Evolutionary conservation across 2,888 invertebrate species (phyloP).

Genomic region (Chelonus formosanus): DNA sequence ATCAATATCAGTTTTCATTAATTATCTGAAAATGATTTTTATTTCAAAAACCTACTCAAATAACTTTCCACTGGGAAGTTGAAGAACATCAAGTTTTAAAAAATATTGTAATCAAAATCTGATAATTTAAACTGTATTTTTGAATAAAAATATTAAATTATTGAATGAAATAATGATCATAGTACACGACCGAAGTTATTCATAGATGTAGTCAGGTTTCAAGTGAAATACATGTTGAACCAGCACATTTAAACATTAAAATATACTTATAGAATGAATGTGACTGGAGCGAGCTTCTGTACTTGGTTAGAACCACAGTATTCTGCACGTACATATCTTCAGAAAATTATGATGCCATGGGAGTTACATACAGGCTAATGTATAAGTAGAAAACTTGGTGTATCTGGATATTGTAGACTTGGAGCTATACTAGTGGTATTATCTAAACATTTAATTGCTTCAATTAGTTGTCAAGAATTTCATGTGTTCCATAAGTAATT

Average conservation of each 20-base stretch:
- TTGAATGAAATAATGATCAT: conserved; percentile 1
- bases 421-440: background rate
- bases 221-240: background rate
- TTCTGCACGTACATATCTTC: conserved; percentile 10
- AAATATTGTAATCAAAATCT: too few relatives aligned
- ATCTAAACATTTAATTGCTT: background rate
- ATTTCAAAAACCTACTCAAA: too few relatives aligned
- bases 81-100: too few relatives aligned
- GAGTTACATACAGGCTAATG: background rate
- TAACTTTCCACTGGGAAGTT: too few relatives aligned
- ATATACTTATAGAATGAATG: conserved; percentile 13
- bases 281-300: conserved; percentile 3
- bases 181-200: background rate
- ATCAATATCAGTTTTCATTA: too few relatives aligned
- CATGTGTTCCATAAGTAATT: too few relatives aligned
- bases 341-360: background rate
- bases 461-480: too few relatives aligned
- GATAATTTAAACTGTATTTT: too few relatives aligned
- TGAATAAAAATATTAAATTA: too few relatives aligned
- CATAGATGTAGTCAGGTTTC: background rate
- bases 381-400: background rate
- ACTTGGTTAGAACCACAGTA: background rate
- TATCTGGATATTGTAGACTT: background rate
- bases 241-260: background rate
- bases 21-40: too few relatives aligned